phyloP scores from a whole-genome alignment of 2,113 vertebrate genomes.

The Nematolebias whitei region DNA sequence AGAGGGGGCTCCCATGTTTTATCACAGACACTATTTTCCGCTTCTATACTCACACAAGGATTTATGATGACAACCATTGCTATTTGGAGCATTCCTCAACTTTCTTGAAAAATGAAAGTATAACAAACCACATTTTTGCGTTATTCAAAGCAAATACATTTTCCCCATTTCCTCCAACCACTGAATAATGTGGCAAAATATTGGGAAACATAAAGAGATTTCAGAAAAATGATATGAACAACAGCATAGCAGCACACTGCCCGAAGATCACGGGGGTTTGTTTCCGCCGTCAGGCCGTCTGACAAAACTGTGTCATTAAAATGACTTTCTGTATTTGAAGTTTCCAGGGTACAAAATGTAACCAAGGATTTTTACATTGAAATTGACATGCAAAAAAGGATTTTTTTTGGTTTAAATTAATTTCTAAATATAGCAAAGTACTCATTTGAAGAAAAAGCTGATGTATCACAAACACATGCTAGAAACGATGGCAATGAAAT shows the following conservation, averaged over 20 bases:
- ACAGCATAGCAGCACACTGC: slow-evolving; percentile 32
- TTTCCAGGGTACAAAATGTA: slow-evolving; percentile 40
- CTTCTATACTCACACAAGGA: slow-evolving; percentile 61
- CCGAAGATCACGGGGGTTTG: slow-evolving; percentile 35
- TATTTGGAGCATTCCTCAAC: slow-evolving; percentile 66
- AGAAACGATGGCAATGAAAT: slow-evolving; percentile 33
- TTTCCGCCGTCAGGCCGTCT: slow-evolving; percentile 44
- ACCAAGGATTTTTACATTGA: slow-evolving; percentile 8
- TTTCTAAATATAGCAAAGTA: slow-evolving; percentile 20
- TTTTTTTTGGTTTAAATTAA: slow-evolving; percentile 10
- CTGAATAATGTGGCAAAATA: slow-evolving; percentile 72
- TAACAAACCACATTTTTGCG: slow-evolving; percentile 73
- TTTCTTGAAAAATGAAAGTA: slow-evolving; percentile 71
- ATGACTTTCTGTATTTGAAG: slow-evolving; percentile 28
- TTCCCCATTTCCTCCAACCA: slow-evolving; percentile 67
- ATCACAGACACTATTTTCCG: slow-evolving; percentile 70
- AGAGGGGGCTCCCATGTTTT: background rate
- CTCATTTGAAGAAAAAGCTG: slow-evolving; percentile 6
- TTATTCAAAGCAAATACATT: slow-evolving; percentile 77
- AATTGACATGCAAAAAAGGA: background rate
- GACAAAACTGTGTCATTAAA: slow-evolving; percentile 55
- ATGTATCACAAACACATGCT: slow-evolving; percentile 35
- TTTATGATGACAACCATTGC: slow-evolving; percentile 80
- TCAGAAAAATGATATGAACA: slow-evolving; percentile 71
- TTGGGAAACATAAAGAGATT: slow-evolving; percentile 69